Evolutionary conservation across 2,113 vertebrate genomes (phyloP).

Genomic region (Centropristis striata): DNA sequence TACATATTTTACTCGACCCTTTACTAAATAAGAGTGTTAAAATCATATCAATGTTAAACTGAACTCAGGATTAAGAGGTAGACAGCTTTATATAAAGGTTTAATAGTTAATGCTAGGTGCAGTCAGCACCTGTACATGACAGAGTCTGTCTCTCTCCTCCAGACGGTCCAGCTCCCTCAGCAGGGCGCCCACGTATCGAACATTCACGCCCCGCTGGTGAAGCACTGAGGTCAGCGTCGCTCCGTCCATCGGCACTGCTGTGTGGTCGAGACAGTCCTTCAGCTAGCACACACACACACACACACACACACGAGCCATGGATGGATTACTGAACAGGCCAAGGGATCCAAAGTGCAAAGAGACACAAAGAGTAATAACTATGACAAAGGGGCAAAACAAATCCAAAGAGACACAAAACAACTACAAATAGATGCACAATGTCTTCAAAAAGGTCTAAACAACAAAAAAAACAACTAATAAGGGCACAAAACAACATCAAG

Average conservation of each 20-base stretch:
- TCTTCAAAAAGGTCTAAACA: too few relatives aligned
- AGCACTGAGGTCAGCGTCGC: slow-evolving; percentile 90
- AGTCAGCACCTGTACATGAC: slow-evolving; percentile 88
- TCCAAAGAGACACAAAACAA: too few relatives aligned
- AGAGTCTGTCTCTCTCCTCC: slow-evolving; percentile 86
- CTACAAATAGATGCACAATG: too few relatives aligned
- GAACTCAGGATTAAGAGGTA: neutral
- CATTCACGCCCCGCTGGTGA: slow-evolving; percentile 93
- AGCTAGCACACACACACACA: slow-evolving; percentile 81
- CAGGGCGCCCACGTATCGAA: slow-evolving; percentile 93
- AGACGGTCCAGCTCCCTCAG: slow-evolving; percentile 86
- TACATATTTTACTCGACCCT: neutral
- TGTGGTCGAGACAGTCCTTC: slow-evolving; percentile 92
- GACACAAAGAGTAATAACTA: too few relatives aligned
- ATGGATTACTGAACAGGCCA: slow-evolving; percentile 1
- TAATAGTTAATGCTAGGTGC: neutral
- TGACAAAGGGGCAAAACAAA: too few relatives aligned
- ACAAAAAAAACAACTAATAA: too few relatives aligned
- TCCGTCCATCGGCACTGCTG: slow-evolving; percentile 92
- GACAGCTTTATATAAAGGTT: neutral
- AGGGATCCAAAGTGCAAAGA: too few relatives aligned
- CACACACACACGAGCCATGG: slow-evolving; percentile 23
- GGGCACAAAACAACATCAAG: too few relatives aligned
- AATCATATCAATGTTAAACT: neutral
- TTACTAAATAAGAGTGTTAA: neutral